Evolutionary conservation across 2,888 invertebrate species (phyloP), one percentile per base, ranked within the genome.

Genomic region (Gnatocerus cornutus): DNA sequence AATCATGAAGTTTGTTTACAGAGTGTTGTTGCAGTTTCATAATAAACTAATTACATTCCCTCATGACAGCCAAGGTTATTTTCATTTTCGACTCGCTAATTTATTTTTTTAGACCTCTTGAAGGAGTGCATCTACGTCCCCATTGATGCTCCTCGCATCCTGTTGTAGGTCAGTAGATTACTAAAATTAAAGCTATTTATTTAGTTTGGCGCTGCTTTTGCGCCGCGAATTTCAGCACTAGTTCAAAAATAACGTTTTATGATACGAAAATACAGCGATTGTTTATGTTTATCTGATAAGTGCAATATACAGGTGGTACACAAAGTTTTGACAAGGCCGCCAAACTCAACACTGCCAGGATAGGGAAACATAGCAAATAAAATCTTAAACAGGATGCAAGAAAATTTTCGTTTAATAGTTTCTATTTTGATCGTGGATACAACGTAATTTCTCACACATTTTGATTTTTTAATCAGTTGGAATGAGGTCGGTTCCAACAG

Each of bases 91-190:
- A 13, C 62, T 50, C 16, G 50, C 50, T 52, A 50, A 62, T 52
- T 62, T 62, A 62, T 62, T 62, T 62, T 62, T 10, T 41, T 45
- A 45, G 12, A 4, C 8, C 14, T 9, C 39, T 14, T 30, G n/a
- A 37, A 29, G 16, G 8, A 13, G 37, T 53, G 37, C 16, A 29
- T 50, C 9, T 29, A 29, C 50, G 55, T 45, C 45, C 10, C 55
- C n/a, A 16, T 41, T 55, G 39, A 21, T 29, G 29, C 45, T 45
- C 45, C 45, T 37, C 10, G 41, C 66, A 72, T 75, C 72, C 73
- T 72, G 73, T 71, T 71, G 66, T 73, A 72, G 75, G 75, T 72
- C 73, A 75, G 72, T 73, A 69, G 74, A 71, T 67, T 55, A 45
- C 69, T 72, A 72, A 73, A 72, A 72, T 73, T 68, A 70, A 70